Base-by-base conservation (phyloP, 37 sponge, comb jelly and placozoan genomes). In the Crambe crambe region DNA sequence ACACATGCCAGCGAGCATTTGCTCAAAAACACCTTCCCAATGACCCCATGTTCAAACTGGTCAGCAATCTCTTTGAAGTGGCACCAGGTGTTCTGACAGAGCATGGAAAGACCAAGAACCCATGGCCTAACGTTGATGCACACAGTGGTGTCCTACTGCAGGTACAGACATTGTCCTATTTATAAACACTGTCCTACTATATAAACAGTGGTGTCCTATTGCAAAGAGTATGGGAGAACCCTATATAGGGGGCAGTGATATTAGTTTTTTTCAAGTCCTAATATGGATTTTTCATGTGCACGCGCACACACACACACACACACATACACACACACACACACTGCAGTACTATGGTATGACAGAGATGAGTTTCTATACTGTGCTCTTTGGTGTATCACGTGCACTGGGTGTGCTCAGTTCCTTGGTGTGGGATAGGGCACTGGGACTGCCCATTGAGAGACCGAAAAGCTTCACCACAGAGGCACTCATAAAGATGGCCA, bases 111-210 rank as follows among this genome's bases (percentile, higher is more conserved):
- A 94, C 94, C 23, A 85, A 88, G 82, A 98, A 98, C 86, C 99
- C 99, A 6, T 98, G 99, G 99, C 99, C 99, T 56, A 98, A 98
- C 74, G 99, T 98, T 42, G 99, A 98, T 75, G 99, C 99, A 23
- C 99, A 98, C 90, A 93, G 94, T 62, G 99, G 99, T 18, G 93
- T 90, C 42, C 80, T 98, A 25, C 89, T 98, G 4, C 95, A 95
- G 90, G 97, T 97, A 81, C n/a, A n/a, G n/a, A 4, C 12, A 12
- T 37, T n/a, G n/a, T n/a, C n/a, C n/a, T n/a, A n/a, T n/a, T n/a
- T n/a, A 2, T 23, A n/a, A n/a, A n/a, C n/a, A n/a, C n/a, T 59
- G 70, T 70, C 70, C 63, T 23, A 62, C 63, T 8, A 61, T 61
- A 61, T 9, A 61, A 61, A 29, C 56, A 20, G 56, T 54, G 17